Percentiles rank a stretch among this genome's conserved stretches.
These are phyloP conservation scores for Cataglyphis cursor DNA, from an alignment of 2,888 invertebrate species.

Conservation along the genomic window DNA sequence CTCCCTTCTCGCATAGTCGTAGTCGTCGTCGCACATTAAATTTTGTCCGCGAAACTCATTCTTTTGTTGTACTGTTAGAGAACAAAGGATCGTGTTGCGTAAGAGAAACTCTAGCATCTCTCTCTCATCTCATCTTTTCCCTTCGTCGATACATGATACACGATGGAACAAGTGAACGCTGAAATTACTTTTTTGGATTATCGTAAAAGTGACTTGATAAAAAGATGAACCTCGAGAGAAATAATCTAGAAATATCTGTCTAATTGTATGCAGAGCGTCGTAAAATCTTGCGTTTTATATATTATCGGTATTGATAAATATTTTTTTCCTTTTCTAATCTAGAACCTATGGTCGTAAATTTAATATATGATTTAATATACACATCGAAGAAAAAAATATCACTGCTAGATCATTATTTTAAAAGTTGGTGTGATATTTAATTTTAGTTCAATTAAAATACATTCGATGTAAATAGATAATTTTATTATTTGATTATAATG, in stretches of 20 bases:
- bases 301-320: not conserved
- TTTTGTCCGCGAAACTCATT: conserved; percentile 6
- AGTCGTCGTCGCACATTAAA: not conserved
- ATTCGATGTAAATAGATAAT: not conserved
- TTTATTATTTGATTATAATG: not conserved
- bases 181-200: not conserved
- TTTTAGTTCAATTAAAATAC: not conserved
- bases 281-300: not conserved
- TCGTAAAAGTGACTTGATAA: not conserved
- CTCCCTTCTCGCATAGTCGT: not conserved
- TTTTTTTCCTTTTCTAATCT: not conserved
- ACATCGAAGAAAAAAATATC: not conserved
- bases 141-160: not conserved
- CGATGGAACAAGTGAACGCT: not conserved
- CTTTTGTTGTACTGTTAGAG: not conserved
- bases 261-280: no score
- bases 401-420: conserved; percentile 5
- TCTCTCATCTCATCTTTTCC: not conserved
- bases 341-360: conserved; percentile 10
- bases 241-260: not conserved
- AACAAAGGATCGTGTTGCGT: conserved; percentile 31
- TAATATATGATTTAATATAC: not conserved
- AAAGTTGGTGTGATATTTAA: not conserved
- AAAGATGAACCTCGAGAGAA: not conserved
- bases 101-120: conserved; percentile 1